Conservation (phyloP, 2,888 invertebrate genomes). For the Phyllotreta cruciferae region DNA sequence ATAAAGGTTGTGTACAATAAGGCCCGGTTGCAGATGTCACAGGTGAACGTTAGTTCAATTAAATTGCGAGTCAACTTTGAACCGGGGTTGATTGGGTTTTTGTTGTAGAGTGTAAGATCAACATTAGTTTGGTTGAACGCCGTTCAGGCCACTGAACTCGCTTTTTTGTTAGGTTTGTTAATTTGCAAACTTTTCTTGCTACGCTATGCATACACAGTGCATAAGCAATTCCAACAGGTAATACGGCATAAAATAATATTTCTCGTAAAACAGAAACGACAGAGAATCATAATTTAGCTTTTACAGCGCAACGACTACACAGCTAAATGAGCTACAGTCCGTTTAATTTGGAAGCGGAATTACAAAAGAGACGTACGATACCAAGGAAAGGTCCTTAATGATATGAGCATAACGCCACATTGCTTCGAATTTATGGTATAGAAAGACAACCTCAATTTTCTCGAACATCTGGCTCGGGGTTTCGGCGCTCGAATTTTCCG, state of each 20-base stretch:
- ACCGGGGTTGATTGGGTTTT: too few relatives aligned
- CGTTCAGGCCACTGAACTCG: too few relatives aligned
- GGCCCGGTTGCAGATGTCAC: too few relatives aligned
- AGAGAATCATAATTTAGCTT: slow-evolving; percentile 20
- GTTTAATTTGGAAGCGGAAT: slow-evolving; percentile 25
- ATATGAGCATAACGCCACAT: slow-evolving; percentile 24
- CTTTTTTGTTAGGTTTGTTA: too few relatives aligned
- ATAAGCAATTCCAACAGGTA: not conserved
- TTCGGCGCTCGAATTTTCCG: slow-evolving; percentile 9
- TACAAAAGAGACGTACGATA: slow-evolving; percentile 23
- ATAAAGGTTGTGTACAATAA: too few relatives aligned
- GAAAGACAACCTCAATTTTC: slow-evolving; percentile 26
- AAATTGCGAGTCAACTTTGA: too few relatives aligned
- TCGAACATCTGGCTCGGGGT: slow-evolving; percentile 12
- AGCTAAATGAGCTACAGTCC: slow-evolving; percentile 20
- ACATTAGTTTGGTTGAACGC: too few relatives aligned
- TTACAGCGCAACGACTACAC: slow-evolving; percentile 19
- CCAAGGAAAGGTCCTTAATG: slow-evolving; percentile 25
- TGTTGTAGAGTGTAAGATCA: too few relatives aligned
- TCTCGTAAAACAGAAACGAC: slow-evolving; percentile 1
- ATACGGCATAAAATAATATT: not conserved
- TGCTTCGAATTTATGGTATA: slow-evolving; percentile 18
- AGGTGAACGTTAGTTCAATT: too few relatives aligned
- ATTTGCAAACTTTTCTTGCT: not conserved
- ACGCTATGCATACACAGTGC: not conserved